Conservation (phyloP, 1,140 invertebrate species). For the Aleiodes sp. region DNA sequence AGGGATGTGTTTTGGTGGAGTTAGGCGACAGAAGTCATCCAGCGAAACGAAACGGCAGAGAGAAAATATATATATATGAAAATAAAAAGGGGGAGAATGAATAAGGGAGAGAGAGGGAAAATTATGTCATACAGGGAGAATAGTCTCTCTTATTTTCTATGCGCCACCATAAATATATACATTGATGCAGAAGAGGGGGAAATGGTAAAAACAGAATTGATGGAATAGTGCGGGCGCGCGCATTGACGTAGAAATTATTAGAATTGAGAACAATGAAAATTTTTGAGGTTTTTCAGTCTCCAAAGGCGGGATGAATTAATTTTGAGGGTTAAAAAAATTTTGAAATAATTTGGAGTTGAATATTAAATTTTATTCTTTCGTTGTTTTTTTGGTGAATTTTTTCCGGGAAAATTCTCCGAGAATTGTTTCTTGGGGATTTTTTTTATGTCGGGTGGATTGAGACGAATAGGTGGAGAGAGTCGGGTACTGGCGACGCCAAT, state of each 20-base stretch:
- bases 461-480: not conserved
- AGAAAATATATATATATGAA: no score
- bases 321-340: no score
- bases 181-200: conserved; percentile 44
- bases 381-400: no score
- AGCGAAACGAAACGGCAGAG: conserved; percentile 58
- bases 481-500: conserved; percentile 45
- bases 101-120: no score
- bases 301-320: no score
- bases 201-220: conserved; percentile 42
- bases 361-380: no score
- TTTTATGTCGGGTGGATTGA: no score
- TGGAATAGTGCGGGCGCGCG: conserved; percentile 44
- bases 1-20: conserved; percentile 53
- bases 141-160: conserved; percentile 10
- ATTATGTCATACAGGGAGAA: conserved; percentile 61
- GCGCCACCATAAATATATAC: conserved; percentile 51
- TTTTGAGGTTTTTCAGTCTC: no score
- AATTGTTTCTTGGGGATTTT: not conserved
- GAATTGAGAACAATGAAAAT: conserved; percentile 2
- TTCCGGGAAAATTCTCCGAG: no score
- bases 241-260: conserved; percentile 50
- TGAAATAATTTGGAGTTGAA: no score
- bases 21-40: conserved; percentile 67
- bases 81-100: no score